Percentiles rank a stretch among this genome's conserved stretches.
Conservation (phyloP, 2,113 vertebrate species). For the Glaucidium brasilianum region DNA sequence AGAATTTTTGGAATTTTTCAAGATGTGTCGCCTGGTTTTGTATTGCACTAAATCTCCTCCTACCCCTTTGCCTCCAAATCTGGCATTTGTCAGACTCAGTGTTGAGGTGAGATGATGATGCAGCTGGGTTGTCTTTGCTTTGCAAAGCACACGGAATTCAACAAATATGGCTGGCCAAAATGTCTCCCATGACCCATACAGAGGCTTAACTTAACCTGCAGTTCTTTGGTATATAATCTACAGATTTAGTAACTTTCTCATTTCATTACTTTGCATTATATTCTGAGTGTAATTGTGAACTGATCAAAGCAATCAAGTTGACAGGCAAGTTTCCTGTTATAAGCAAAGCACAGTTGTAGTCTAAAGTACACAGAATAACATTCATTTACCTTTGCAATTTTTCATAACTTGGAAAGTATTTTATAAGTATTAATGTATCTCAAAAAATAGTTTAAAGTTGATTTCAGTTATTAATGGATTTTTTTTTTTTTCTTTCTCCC, state of each 20-base stretch:
- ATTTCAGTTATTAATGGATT: not conserved
- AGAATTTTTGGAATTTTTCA: not conserved
- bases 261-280: not conserved
- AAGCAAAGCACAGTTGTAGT: not conserved
- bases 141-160: not conserved
- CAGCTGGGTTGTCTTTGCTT: not conserved
- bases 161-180: not conserved
- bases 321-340: not conserved
- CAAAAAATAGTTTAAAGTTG: not conserved
- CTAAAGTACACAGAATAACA: not conserved
- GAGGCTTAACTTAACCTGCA: not conserved
- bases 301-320: not conserved
- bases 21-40: not conserved
- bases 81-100: not conserved
- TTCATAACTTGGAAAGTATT: not conserved
- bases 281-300: not conserved
- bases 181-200: not conserved
- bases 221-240: not conserved
- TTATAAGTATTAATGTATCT: not conserved
- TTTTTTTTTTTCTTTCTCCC: not conserved
- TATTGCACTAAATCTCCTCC: not conserved
- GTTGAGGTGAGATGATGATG: not conserved
- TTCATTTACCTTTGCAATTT: not conserved
- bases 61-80: not conserved
- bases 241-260: not conserved